These are phyloP conservation scores for Gila orcuttii DNA, from an alignment of 2,113 vertebrate species.

Conservation along the genomic window DNA sequence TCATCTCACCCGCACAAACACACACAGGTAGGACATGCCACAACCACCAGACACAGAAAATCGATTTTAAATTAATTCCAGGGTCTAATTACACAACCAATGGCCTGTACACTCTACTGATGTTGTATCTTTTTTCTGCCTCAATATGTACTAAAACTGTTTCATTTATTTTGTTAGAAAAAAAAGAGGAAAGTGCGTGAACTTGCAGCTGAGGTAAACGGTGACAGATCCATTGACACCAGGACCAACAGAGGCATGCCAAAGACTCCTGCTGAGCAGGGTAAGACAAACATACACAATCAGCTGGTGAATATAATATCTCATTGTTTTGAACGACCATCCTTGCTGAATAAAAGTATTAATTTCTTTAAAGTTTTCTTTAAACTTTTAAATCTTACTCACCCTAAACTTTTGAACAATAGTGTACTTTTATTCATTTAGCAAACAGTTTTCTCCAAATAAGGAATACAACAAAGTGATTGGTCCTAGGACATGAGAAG, in stretches of 20 bases:
- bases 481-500: not conserved
- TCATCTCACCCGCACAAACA: slow-evolving; percentile 44
- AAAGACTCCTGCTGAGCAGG: slow-evolving; percentile 53
- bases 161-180: slow-evolving; percentile 62
- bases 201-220: slow-evolving; percentile 68
- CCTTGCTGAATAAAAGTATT: not conserved
- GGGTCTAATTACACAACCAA: not conserved
- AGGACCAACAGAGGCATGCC: slow-evolving; percentile 53
- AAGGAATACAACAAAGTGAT: not conserved
- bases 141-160: not conserved
- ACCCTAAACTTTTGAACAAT: not conserved
- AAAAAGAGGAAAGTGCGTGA: slow-evolving; percentile 77
- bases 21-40: slow-evolving; percentile 46
- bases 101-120: not conserved
- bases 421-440: not conserved
- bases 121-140: not conserved
- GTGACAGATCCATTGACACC: slow-evolving; percentile 54
- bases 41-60: slow-evolving; percentile 3
- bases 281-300: slow-evolving; percentile 52
- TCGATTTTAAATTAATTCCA: not conserved
- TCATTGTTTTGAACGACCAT: not conserved
- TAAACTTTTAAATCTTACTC: too few species aligned
- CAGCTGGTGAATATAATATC: not conserved
- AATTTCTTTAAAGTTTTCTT: too few species aligned
- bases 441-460: not conserved